A percentile compares a stretch with the other conserved stretches of the same genome.
Evolutionary conservation across 2,113 vertebrate genomes (phyloP).

Genomic region (Gymnarchus niloticus): DNA sequence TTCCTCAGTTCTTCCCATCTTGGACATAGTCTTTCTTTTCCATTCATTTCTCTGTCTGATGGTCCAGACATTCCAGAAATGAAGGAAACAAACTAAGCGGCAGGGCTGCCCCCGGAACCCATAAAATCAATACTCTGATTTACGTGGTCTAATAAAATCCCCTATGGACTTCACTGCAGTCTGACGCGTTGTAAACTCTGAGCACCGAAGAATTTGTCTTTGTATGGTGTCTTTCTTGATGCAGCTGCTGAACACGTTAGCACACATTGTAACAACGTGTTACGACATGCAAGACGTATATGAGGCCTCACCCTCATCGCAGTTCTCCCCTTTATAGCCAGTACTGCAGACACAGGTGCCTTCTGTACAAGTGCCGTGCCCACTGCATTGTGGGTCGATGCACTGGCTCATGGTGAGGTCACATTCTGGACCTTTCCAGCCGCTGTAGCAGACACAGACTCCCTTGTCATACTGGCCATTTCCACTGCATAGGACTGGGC

Average conservation of each 20-base stretch:
- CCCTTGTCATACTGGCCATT: slow-evolving; percentile 87
- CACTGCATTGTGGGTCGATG: slow-evolving; percentile 74
- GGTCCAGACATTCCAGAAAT: slow-evolving; percentile 21
- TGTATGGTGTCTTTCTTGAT: too few species aligned
- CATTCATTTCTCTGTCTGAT: slow-evolving; percentile 22
- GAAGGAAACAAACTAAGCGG: slow-evolving; percentile 51
- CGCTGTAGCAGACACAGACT: slow-evolving; percentile 81
- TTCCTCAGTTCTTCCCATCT: too few species aligned
- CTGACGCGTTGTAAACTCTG: not conserved
- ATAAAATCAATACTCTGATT: slow-evolving; percentile 56
- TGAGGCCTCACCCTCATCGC: slow-evolving; percentile 70
- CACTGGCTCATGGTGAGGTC: slow-evolving; percentile 76
- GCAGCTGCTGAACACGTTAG: too few species aligned
- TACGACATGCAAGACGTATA: not conserved
- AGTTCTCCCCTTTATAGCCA: slow-evolving; percentile 79
- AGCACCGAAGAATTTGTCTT: not conserved
- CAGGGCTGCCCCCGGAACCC: slow-evolving; percentile 52
- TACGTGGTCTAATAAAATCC: slow-evolving; percentile 50
- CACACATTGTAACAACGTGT: not conserved
- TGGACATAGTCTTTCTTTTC: slow-evolving; percentile 18
- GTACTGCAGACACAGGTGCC: slow-evolving; percentile 74
- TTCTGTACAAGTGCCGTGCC: slow-evolving; percentile 75
- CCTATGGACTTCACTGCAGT: slow-evolving; percentile 19
- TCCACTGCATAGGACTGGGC: slow-evolving; percentile 82
- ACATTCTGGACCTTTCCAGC: slow-evolving; percentile 82